Percentiles rank a stretch among this genome's conserved stretches.
phyloP scores from a whole-genome alignment of 92 coral and sea anemone genomes.

The Meandrina meandrites region DNA sequence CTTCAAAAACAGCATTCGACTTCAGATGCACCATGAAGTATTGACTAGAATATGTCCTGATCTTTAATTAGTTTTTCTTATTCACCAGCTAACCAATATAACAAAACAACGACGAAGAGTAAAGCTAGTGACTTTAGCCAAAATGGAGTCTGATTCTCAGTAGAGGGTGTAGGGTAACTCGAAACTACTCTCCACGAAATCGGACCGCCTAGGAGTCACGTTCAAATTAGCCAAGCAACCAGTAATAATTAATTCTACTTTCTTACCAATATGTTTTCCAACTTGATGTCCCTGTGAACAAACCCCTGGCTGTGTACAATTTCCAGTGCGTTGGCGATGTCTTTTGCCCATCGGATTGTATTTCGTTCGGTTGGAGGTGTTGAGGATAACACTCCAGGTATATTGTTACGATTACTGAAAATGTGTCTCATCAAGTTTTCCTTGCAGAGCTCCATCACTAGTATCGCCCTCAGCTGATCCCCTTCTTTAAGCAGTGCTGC shows the following conservation, averaged over 20 bases:
- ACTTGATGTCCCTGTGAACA: neutral
- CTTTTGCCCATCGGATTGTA: neutral
- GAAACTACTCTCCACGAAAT: neutral
- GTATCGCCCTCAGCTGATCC: neutral
- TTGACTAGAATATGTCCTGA: too few relatives aligned
- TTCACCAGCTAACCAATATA: too few relatives aligned
- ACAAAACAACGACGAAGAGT: too few relatives aligned
- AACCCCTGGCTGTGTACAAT: neutral
- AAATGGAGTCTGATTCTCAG: too few relatives aligned
- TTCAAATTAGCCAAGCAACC: neutral
- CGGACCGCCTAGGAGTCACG: neutral
- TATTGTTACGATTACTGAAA: neutral
- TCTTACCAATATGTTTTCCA: constrained; percentile 9
- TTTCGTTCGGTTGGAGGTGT: neutral
- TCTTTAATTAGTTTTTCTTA: too few relatives aligned
- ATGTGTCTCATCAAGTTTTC: constrained; percentile 2
- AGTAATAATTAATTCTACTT: too few relatives aligned
- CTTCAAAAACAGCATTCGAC: too few relatives aligned
- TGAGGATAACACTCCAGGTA: neutral
- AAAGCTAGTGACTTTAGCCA: too few relatives aligned
- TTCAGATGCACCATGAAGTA: too few relatives aligned
- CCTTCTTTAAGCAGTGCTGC: neutral
- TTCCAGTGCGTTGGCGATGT: neutral
- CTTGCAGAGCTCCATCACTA: neutral
- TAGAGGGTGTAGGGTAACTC: too few relatives aligned